Conservation (phyloP, 1,140 invertebrate genomes). For the Platyura marginata region DNA sequence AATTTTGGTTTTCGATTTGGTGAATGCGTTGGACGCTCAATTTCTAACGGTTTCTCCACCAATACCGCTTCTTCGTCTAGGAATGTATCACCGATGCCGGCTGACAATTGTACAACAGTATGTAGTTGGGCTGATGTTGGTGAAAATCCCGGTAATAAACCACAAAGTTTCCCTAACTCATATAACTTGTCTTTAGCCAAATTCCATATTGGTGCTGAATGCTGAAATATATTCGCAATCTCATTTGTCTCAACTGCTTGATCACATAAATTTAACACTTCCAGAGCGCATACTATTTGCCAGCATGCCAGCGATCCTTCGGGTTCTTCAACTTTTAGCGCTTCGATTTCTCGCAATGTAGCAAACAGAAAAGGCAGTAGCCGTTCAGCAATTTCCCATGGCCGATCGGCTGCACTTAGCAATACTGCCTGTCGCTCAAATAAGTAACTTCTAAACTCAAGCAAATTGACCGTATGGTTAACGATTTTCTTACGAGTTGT, state of each 20-base stretch:
- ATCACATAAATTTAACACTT: constrained; percentile 67
- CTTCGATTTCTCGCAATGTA: constrained; percentile 19
- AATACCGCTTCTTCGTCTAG: constrained; percentile 6
- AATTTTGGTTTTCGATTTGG: constrained; percentile 22
- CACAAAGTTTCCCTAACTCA: constrained; percentile 74
- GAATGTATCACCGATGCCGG: constrained; percentile 64
- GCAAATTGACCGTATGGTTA: constrained; percentile 49
- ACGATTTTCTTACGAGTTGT: constrained; percentile 48
- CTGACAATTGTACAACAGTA: constrained; percentile 70
- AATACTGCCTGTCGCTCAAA: constrained; percentile 74
- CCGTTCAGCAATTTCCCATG: constrained; percentile 18
- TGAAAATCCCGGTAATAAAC: constrained; percentile 70
- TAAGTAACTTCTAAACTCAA: constrained; percentile 88
- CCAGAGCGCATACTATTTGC: constrained; percentile 81
- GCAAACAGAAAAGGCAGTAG: constrained; percentile 19
- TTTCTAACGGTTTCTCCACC: background rate
- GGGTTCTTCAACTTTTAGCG: constrained; percentile 30
- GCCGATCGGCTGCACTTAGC: constrained; percentile 15
- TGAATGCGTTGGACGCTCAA: constrained; percentile 13
- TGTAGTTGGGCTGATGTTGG: constrained; percentile 76
- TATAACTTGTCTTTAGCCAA: constrained; percentile 83
- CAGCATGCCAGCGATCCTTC: constrained; percentile 78
- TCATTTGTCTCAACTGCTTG: constrained; percentile 47
- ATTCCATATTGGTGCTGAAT: constrained; percentile 80
- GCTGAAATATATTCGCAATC: constrained; percentile 50